Evolutionary conservation across 2,113 vertebrate genomes (phyloP).

Genomic region (Lepidothrix coronata): DNA sequence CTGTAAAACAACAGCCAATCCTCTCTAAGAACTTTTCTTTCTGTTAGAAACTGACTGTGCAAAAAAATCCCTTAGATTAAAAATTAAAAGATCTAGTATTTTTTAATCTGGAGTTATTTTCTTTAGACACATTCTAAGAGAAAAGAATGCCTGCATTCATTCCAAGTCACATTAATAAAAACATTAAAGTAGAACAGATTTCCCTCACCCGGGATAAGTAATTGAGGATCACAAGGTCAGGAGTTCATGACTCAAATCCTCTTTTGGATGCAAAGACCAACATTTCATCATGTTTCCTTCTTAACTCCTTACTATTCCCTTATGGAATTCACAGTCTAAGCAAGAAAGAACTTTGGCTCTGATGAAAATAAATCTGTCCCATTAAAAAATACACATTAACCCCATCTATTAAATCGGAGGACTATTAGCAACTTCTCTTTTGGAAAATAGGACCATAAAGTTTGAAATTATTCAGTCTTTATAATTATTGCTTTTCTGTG

Average conservation of each 20-base stretch:
- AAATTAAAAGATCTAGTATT: conserved; percentile 45
- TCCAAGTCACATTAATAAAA: conserved; percentile 57
- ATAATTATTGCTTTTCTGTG: background rate
- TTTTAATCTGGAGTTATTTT: conserved; percentile 4
- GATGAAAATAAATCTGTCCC: conserved; percentile 39
- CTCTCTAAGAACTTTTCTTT: background rate
- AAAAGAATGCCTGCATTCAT: conserved; percentile 28
- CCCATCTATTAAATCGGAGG: background rate
- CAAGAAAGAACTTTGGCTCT: conserved; percentile 28
- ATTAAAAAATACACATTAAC: conserved; percentile 44
- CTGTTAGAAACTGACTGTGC: background rate
- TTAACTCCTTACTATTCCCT: conserved; percentile 56
- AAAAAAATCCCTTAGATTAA: background rate
- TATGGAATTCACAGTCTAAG: conserved; percentile 56
- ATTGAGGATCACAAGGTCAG: conserved; percentile 58
- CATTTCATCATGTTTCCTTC: conserved; percentile 55
- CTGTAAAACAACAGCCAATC: background rate
- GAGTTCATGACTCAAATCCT: conserved; percentile 60
- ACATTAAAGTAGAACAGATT: conserved; percentile 48
- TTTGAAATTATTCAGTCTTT: background rate
- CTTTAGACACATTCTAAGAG: background rate
- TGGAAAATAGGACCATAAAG: background rate
- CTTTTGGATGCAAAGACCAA: conserved; percentile 48
- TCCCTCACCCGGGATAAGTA: conserved; percentile 43
- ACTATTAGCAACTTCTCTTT: background rate